phyloP scores from a whole-genome alignment of 1,140 invertebrate species.

The Drosophila malerkotliana region DNA sequence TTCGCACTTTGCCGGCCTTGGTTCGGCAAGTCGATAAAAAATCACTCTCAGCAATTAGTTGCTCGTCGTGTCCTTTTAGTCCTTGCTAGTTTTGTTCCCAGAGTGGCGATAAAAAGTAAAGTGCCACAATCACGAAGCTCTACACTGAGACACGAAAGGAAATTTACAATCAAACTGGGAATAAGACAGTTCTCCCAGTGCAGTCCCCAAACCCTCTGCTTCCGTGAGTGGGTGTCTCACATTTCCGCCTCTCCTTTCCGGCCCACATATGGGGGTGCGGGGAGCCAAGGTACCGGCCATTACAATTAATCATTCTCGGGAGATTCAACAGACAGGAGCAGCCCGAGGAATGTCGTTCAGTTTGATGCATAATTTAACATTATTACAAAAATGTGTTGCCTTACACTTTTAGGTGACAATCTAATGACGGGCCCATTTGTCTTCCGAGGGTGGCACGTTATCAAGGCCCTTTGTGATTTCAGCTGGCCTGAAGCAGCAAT shows the following conservation, averaged over 20 bases:
- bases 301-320: conserved; percentile 69
- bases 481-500: background rate
- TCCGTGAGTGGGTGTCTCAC: conserved; percentile 11
- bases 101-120: background rate
- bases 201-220: background rate
- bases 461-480: conserved; percentile 19
- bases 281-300: conserved; percentile 47
- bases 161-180: background rate
- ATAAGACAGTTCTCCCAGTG: background rate
- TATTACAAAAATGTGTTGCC: conserved; percentile 62
- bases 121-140: background rate
- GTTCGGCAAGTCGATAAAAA: conserved; percentile 52
- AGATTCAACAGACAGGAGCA: conserved; percentile 33
- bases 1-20: conserved; percentile 24
- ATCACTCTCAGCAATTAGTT: conserved; percentile 73
- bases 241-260: conserved; percentile 22
- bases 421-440: conserved; percentile 24
- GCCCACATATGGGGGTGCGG: background rate
- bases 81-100: conserved; percentile 1
- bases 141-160: background rate
- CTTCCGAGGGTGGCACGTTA: conserved; percentile 3
- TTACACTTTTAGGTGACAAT: conserved; percentile 43
- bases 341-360: conserved; percentile 53
- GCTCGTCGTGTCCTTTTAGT: background rate
- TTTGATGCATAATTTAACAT: conserved; percentile 74